Percentiles rank a stretch among this genome's conserved stretches.
phyloP scores from a whole-genome alignment of 2,797 vertebrate species.

The Fundulus diaphanus region DNA sequence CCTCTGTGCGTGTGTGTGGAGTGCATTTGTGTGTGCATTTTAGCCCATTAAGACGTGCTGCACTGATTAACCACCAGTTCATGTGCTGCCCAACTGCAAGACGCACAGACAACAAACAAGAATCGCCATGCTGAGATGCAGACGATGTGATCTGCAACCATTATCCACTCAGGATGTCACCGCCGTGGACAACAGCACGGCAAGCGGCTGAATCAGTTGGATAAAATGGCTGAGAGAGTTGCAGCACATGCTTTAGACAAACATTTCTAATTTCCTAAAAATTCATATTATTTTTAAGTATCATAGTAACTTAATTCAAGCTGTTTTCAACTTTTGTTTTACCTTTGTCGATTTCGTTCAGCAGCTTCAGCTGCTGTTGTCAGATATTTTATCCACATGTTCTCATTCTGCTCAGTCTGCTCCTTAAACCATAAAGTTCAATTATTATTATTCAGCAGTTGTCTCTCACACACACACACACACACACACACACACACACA shows the following conservation, averaged over 20 bases:
- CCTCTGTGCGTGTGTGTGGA: conserved; percentile 24
- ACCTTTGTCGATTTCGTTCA: conserved; percentile 18
- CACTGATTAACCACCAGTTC: conserved; percentile 67
- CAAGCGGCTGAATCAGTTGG: conserved; percentile 37
- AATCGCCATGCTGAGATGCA: conserved; percentile 24
- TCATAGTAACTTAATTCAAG: neutral
- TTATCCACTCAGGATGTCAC: conserved; percentile 46
- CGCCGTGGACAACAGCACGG: conserved; percentile 45
- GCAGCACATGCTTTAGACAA: conserved; percentile 11
- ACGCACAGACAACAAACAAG: conserved; percentile 60
- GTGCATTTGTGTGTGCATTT: conserved; percentile 46
- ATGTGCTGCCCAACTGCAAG: conserved; percentile 57
- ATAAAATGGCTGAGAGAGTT: conserved; percentile 38
- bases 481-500: too few species aligned
- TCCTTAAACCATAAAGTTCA: conserved; percentile 34
- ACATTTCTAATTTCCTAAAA: conserved; percentile 10
- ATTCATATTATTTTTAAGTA: conserved; percentile 11
- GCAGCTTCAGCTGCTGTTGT: conserved; percentile 41
- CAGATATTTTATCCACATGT: conserved; percentile 20
- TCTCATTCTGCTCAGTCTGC: conserved; percentile 30
- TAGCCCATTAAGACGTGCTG: conserved; percentile 61
- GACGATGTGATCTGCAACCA: conserved; percentile 13
- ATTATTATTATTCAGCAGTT: too few species aligned
- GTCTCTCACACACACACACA: too few species aligned
- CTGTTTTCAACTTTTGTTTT: conserved; percentile 13